phyloP scores from a whole-genome alignment of 30 jellyfish, hydroid and myxozoan species.

The Cassiopea xamachana region DNA sequence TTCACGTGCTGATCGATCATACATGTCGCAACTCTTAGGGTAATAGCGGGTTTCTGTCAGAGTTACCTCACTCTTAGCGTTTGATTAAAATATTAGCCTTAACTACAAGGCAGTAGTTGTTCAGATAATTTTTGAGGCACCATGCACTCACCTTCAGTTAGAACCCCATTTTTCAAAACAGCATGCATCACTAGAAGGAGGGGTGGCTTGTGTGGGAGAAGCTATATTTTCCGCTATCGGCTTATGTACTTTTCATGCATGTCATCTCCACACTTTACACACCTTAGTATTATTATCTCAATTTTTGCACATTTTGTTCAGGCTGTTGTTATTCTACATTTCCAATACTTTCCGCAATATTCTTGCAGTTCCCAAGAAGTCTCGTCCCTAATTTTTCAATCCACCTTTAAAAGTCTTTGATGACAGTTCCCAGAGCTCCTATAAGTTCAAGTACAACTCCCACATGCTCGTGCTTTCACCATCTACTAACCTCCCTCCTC shows the following conservation, averaged over 20 bases:
- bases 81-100: not conserved
- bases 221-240: constrained; percentile 20
- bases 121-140: not conserved
- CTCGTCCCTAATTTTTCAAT: too few relatives aligned
- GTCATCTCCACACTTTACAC: constrained; percentile 24
- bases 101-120: not conserved
- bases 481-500: too few relatives aligned
- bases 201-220: constrained; percentile 27
- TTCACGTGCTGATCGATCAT: not conserved
- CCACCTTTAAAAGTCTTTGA: too few relatives aligned
- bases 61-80: not conserved
- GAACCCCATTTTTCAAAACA: not conserved
- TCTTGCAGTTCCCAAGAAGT: too few relatives aligned
- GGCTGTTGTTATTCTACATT: too few relatives aligned
- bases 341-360: too few relatives aligned
- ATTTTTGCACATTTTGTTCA: too few relatives aligned
- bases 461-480: too few relatives aligned
- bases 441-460: too few relatives aligned
- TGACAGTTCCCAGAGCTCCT: too few relatives aligned
- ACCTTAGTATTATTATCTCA: not conserved
- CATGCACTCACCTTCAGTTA: not conserved
- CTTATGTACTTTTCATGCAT: constrained; percentile 43
- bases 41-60: not conserved
- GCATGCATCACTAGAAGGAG: not conserved
- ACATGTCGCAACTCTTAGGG: not conserved